Conservation (phyloP, 2,888 invertebrate genomes). For the Scaptomyza polygonia region DNA sequence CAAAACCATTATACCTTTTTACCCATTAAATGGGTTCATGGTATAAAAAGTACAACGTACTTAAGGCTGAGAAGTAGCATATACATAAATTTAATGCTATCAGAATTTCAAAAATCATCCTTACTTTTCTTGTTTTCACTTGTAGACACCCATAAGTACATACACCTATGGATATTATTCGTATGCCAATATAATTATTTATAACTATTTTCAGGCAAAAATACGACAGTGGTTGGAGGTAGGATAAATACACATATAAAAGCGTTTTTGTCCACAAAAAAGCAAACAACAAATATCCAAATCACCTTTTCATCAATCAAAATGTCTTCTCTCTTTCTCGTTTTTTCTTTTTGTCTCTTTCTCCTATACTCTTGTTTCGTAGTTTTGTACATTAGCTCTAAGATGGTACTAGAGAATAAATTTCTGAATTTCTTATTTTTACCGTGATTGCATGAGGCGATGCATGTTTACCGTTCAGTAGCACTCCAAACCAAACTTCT, state of each 20-base stretch:
- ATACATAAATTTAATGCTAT: no score
- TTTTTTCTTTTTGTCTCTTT: slow-evolving; percentile 14
- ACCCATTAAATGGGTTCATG: no score
- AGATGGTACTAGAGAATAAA: slow-evolving; percentile 19
- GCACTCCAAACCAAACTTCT: neutral
- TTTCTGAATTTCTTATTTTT: slow-evolving; percentile 46
- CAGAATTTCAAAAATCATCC: neutral
- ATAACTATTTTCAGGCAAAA: slow-evolving; percentile 87
- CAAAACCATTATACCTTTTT: no score
- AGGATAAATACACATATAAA: slow-evolving; percentile 79
- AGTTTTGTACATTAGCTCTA: slow-evolving; percentile 25
- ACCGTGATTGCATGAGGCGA: slow-evolving; percentile 50
- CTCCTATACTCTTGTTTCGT: neutral
- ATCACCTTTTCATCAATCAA: no score
- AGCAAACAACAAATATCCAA: slow-evolving; percentile 37
- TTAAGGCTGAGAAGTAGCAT: no score
- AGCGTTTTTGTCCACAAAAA: slow-evolving; percentile 8
- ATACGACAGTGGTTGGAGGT: slow-evolving; percentile 92
- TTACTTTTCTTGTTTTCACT: neutral
- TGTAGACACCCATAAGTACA: slow-evolving; percentile 14
- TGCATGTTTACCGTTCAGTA: slow-evolving; percentile 32
- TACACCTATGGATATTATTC: slow-evolving; percentile 35
- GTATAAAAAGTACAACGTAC: no score
- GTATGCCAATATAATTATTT: slow-evolving; percentile 35
- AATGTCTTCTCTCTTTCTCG: slow-evolving; percentile 19